These are phyloP conservation scores for Holocentrus rufus DNA, from an alignment of 2,797 vertebrate genomes.

Conservation along the genomic window DNA sequence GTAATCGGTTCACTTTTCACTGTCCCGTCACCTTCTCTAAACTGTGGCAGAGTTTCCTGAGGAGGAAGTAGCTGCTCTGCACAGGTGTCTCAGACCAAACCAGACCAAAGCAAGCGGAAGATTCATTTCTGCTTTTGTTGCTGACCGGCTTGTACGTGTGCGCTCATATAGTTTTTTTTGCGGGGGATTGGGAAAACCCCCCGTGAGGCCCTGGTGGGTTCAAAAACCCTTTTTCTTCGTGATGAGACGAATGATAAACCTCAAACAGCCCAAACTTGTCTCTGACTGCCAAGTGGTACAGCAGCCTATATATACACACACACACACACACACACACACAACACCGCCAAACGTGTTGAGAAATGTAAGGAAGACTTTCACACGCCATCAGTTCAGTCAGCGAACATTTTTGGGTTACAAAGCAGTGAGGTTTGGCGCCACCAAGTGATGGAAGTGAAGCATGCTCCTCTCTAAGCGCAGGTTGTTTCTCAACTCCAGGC, in stretches of 20 bases:
- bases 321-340: too few relatives aligned
- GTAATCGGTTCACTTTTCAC: not conserved
- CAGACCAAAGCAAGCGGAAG: conserved; percentile 54
- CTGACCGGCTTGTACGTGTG: not conserved
- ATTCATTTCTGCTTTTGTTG: conserved; percentile 52
- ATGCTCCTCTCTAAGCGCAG: not conserved
- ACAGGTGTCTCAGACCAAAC: conserved; percentile 69
- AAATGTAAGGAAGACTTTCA: too few relatives aligned
- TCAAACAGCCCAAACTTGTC: too few relatives aligned
- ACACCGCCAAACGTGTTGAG: too few relatives aligned
- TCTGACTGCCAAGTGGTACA: too few relatives aligned
- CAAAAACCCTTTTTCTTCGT: too few relatives aligned
- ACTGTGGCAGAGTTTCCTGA: not conserved
- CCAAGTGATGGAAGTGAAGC: conserved; percentile 45
- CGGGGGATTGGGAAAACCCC: not conserved
- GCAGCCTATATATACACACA: too few relatives aligned
- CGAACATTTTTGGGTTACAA: not conserved
- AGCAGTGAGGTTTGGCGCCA: conserved; percentile 49
- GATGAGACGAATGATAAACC: too few relatives aligned
- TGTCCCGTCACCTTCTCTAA: conserved; percentile 20
- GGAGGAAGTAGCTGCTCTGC: conserved; percentile 68
- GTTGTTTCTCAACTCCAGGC: too few relatives aligned
- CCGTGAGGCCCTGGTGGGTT: not conserved
- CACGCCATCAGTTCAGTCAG: not conserved
- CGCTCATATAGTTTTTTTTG: not conserved